phyloP scores from a whole-genome alignment of 2,888 invertebrate species.

The Drosophila histrio region DNA sequence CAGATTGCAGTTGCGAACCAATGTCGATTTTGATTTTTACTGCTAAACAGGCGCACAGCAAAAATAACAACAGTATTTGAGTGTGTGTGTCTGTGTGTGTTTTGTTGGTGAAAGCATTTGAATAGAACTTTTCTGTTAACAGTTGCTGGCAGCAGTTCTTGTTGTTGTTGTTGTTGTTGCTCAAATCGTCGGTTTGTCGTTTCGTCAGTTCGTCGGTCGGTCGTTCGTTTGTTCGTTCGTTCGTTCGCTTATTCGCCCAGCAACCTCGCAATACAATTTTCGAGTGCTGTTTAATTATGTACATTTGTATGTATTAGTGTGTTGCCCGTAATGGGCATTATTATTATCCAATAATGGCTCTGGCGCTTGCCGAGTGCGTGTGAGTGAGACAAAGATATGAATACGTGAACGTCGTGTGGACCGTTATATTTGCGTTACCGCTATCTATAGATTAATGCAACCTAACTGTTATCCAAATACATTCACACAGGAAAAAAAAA shows the following conservation, averaged over 20 bases:
- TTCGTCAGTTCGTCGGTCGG: neutral
- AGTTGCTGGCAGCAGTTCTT: constrained; percentile 27
- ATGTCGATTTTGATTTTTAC: constrained; percentile 36
- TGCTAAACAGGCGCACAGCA: constrained; percentile 46
- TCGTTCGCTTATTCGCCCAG: constrained; percentile 18
- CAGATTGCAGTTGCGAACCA: constrained; percentile 17
- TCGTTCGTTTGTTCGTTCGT: constrained; percentile 1
- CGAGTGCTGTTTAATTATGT: constrained; percentile 39
- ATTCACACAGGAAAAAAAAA: too few relatives aligned
- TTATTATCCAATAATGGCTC: constrained; percentile 47
- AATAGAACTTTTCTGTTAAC: constrained; percentile 57
- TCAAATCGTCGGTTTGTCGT: constrained; percentile 9
- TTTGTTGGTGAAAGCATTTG: constrained; percentile 48
- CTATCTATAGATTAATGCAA: constrained; percentile 13
- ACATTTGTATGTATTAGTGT: neutral
- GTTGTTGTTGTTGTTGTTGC: constrained; percentile 17
- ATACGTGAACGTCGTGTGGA: neutral
- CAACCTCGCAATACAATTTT: constrained; percentile 38
- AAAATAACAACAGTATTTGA: neutral
- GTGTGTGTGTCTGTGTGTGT: neutral
- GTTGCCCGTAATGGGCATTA: constrained; percentile 41
- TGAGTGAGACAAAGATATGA: neutral
- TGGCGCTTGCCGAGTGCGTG: constrained; percentile 18
- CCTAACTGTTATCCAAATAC: constrained; percentile 4
- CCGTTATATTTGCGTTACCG: constrained; percentile 25